Base-by-base conservation (phyloP, 1,140 invertebrate genomes). In the Lepeophtheirus salmonis region DNA sequence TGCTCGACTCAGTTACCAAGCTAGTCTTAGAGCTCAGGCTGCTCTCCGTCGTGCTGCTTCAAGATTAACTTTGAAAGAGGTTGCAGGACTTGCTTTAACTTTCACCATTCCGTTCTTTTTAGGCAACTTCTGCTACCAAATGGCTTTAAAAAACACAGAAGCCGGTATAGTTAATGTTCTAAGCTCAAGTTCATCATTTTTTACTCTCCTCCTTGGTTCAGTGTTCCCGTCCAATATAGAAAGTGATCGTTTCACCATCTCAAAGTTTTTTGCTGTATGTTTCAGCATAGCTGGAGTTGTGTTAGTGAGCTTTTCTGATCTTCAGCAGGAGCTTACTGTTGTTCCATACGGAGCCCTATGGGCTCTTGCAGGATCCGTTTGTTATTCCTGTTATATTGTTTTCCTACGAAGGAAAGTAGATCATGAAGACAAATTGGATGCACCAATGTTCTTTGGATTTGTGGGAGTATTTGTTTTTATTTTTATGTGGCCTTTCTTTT, bases 391-490 rank as follows among this genome's bases (percentile, higher is more conserved):
- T 12, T 90, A 89, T 71, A 74, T 89, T 63, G 86, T 90, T 53
- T 81, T 87, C 66, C 73, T 91, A 1, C 76, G 80, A 66, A 75
- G 81, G 66, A 83, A 83, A 72, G 83, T 87, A 13, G 82, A 86
- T 67, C 79, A 84, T 67, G 86, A 90, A 72, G 84, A 88, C 66
- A 84, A 84, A 71, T 79, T 90, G 68, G 84, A 89, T 71, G 83
- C 90, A 69, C 83, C 84, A 25, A 80, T 90, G 76, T 90, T 90
- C 72, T 89, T 90, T 74, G 87, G 83, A 84, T 90, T 90, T 73
- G 83, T 91, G 61, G 88, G 88, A 20, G 71, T 90, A 1, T 87
- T 88, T 68, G 87, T 83, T 72, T 69, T 85, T 3, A 68, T 86
- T 51, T 70, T 89, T 17, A 67, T 90, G 54, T 91, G 87, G 86